Conservation (phyloP, 2,888 invertebrate species). For the Nemurella pictetii region DNA sequence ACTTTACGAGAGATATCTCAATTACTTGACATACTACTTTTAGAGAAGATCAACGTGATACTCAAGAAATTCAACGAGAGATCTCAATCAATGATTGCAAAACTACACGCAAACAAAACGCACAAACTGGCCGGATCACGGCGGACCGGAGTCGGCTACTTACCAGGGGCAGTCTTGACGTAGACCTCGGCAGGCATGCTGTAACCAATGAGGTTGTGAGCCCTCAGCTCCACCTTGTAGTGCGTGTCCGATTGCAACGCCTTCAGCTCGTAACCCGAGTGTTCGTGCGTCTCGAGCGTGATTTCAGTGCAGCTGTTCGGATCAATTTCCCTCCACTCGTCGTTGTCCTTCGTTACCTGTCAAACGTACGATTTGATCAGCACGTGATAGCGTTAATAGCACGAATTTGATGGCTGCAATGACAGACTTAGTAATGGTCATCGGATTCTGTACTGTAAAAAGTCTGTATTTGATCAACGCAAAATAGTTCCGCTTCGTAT, state of each 20-base stretch:
- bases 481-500: no score
- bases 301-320: constrained; percentile 38
- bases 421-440: no score
- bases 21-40: neutral
- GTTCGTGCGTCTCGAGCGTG: constrained; percentile 34
- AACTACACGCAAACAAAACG: neutral
- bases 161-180: constrained; percentile 87
- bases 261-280: constrained; percentile 61
- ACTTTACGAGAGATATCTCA: neutral
- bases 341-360: constrained; percentile 31
- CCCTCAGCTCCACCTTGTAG: constrained; percentile 82
- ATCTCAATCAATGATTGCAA: neutral
- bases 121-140: neutral
- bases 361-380: no score
- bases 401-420: no score
- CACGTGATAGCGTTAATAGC: no score
- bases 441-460: no score
- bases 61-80: neutral
- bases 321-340: constrained; percentile 44
- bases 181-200: constrained; percentile 76
- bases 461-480: no score
- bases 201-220: constrained; percentile 83
- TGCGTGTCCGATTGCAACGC: constrained; percentile 75
- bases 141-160: constrained; percentile 47
- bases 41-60: neutral